Evolutionary conservation across 2,797 vertebrate species (phyloP), one percentile per base, ranked within the genome.

Genomic region (Typhlichthys eigenmanni): DNA sequence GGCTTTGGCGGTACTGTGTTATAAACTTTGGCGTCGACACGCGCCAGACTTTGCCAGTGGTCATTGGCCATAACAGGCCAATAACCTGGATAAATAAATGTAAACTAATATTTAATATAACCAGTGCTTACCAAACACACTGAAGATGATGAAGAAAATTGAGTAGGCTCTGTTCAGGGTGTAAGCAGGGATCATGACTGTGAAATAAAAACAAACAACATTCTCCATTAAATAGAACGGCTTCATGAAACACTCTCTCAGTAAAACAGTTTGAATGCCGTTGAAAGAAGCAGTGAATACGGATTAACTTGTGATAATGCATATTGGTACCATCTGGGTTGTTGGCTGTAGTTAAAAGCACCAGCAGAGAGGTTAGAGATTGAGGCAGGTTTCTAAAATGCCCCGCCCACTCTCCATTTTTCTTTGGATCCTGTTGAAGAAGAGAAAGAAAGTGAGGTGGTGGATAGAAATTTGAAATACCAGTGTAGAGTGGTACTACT

Each of bases 151-250:
- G 72, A 99, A 99, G 92, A 98, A 98, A 56, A 98, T 53, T 1
- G 94, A 88, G 60, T 97, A 97, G 0, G 68, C 91, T 80, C 96
- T 88, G 83, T 97, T 93, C 48, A 90, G 85, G 7, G 94, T 94
- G 79, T 98, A 99, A 0, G 95, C 95, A 1, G 94, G 96, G 16
- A 95, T 91, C 97, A 99, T 98, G 70, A 98, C 97, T 99, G 87
- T 48, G 52, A 52, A 6, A 13, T 58, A 43, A 72, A 58, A 17
- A 32, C 32, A 34, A 13, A 55, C 53, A 38, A 38, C 5, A 7
- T 2, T 1, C 34, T 38, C 34, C 34, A 8, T 38, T 1, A 38
- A 38, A 38, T 38, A 38, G 34, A 38, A 38, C 34, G 1, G 47
- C 47, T 12, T 1, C 9, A 11, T 48, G 2, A 9, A 48, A 9